Evolutionary conservation across 1,140 invertebrate species (phyloP).

Genomic region (Drosophila virilis): DNA sequence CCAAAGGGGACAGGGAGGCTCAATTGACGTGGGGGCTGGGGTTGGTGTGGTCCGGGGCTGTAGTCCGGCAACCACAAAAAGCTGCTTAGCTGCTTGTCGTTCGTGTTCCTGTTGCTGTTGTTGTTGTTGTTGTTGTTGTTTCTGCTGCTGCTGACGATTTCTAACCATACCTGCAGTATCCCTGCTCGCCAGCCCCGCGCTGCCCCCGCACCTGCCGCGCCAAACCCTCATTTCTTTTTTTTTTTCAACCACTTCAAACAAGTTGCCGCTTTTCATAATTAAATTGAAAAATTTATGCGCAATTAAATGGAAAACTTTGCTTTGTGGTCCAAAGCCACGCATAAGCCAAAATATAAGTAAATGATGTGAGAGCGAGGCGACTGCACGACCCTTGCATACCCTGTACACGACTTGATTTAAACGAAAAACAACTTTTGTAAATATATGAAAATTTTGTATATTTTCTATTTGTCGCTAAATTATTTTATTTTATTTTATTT

Average conservation of each 20-base stretch:
- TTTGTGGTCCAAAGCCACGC: slow-evolving; percentile 56
- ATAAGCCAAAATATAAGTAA: slow-evolving; percentile 6
- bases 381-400: too few relatives aligned
- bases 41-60: neutral
- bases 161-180: slow-evolving; percentile 21
- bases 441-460: too few relatives aligned
- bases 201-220: neutral
- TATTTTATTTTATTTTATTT: too few relatives aligned
- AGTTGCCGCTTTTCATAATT: slow-evolving; percentile 82
- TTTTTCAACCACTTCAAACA: slow-evolving; percentile 74
- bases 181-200: neutral
- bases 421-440: too few relatives aligned
- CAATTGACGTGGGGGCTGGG: too few relatives aligned
- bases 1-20: neutral
- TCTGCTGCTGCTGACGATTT: slow-evolving; percentile 18
- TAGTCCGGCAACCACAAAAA: slow-evolving; percentile 34
- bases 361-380: slow-evolving; percentile 19
- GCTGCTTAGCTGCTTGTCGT: slow-evolving; percentile 45
- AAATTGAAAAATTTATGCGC: slow-evolving; percentile 82
- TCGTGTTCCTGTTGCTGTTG: slow-evolving; percentile 24
- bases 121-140: slow-evolving; percentile 12
- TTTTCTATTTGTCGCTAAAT: too few relatives aligned
- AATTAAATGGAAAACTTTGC: slow-evolving; percentile 82
- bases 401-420: too few relatives aligned
- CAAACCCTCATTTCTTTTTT: slow-evolving; percentile 17